These are phyloP conservation scores for Anoplopoma fimbria DNA, from an alignment of 2,113 vertebrate species.

Conservation along the genomic window DNA sequence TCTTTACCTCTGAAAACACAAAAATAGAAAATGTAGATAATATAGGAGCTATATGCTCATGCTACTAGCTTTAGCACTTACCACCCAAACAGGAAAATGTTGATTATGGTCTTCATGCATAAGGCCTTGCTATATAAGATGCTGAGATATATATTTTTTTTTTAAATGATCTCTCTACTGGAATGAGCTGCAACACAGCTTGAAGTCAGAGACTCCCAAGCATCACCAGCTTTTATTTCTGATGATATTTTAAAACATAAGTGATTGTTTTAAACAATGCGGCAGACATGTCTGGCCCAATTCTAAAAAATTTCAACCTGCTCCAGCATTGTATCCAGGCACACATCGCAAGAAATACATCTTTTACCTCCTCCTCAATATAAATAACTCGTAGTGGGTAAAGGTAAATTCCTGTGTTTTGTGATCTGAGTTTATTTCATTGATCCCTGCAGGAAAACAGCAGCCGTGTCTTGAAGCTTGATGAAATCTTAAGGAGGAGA, in stretches of 20 bases:
- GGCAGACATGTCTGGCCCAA: not conserved
- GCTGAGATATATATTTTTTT: too few species aligned
- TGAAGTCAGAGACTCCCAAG: too few species aligned
- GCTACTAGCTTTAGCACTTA: not conserved
- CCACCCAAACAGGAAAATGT: too few species aligned
- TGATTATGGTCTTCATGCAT: not conserved
- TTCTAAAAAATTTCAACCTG: not conserved
- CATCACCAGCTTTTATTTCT: too few species aligned
- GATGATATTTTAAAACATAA: too few species aligned
- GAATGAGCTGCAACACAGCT: too few species aligned
- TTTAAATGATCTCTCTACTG: too few species aligned
- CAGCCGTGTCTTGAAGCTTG: too few species aligned
- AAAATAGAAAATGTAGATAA: too few species aligned
- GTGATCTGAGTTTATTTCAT: not conserved
- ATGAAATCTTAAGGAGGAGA: not conserved
- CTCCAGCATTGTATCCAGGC: not conserved
- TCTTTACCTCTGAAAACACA: too few species aligned
- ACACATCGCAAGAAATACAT: not conserved
- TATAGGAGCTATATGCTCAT: not conserved
- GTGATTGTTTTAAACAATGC: not conserved
- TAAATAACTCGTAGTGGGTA: not conserved
- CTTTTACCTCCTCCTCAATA: not conserved
- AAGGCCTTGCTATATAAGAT: not conserved
- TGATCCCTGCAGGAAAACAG: not conserved
- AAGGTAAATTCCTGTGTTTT: not conserved